phyloP scores from a whole-genome alignment of 2,797 vertebrate species.

The Pantherophis alleghaniensis region DNA sequence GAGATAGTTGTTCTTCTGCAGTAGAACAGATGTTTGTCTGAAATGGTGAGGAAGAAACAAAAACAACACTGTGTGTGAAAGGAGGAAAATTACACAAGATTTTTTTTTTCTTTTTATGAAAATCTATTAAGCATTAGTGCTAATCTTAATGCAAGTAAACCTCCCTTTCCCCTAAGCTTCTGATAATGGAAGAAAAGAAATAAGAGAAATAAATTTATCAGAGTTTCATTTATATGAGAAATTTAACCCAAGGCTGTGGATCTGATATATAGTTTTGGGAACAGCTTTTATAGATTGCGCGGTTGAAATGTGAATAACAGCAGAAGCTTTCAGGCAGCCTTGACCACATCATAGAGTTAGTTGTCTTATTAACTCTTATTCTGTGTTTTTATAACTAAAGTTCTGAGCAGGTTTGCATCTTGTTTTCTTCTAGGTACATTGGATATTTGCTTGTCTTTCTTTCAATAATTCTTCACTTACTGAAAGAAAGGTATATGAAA shows the following conservation, averaged over 20 bases:
- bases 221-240: conserved; percentile 50
- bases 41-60: conserved; percentile 97
- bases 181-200: conserved; percentile 39
- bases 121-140: conserved; percentile 72
- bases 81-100: conserved; percentile 76
- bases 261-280: conserved; percentile 22
- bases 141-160: conserved; percentile 56
- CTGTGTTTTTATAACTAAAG: conserved; percentile 19
- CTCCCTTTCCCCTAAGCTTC: conserved; percentile 51
- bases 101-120: conserved; percentile 56
- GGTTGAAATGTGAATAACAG: conserved; percentile 34
- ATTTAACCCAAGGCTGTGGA: conserved; percentile 42
- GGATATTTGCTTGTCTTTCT: conserved; percentile 39
- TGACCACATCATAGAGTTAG: conserved; percentile 25
- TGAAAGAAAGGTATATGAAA: conserved; percentile 7
- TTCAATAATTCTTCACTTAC: conserved; percentile 39
- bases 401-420: conserved; percentile 24
- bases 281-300: conserved; percentile 18
- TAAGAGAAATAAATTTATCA: conserved; percentile 47
- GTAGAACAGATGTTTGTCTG: conserved; percentile 99
- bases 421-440: conserved; percentile 12
- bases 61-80: conserved; percentile 90
- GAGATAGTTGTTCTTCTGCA: conserved; percentile 95
- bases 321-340: conserved; percentile 31
- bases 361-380: conserved; percentile 11